Conservation (phyloP, 2,888 invertebrate genomes). For the Monopis laevigella region DNA sequence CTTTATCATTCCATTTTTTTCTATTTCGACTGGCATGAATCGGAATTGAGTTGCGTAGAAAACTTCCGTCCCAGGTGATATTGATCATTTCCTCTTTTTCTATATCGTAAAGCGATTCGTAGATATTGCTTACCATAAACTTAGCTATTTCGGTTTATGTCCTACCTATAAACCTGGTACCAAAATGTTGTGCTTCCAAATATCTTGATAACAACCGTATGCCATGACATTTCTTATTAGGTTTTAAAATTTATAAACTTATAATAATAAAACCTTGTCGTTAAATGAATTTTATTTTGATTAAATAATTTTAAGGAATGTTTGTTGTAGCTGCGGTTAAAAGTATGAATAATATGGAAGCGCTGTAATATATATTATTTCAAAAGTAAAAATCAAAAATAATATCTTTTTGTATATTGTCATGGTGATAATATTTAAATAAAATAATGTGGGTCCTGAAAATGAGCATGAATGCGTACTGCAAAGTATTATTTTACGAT, state of each 20-base stretch:
- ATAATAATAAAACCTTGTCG: not conserved
- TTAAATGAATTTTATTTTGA: not conserved
- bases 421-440: too few relatives aligned
- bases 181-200: too few relatives aligned
- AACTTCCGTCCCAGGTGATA: not conserved
- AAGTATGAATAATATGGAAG: too few relatives aligned
- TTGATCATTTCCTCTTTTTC: constrained; percentile 6
- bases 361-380: too few relatives aligned
- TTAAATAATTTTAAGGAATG: not conserved
- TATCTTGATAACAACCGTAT: too few relatives aligned
- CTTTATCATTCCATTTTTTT: too few relatives aligned
- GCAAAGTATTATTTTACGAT: too few relatives aligned
- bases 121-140: constrained; percentile 6
- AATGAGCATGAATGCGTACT: too few relatives aligned
- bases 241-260: not conserved
- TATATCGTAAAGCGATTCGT: constrained; percentile 5
- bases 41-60: not conserved
- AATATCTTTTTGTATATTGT: too few relatives aligned
- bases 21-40: not conserved
- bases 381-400: too few relatives aligned
- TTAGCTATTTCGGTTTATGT: constrained; percentile 5
- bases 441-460: too few relatives aligned
- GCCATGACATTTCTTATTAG: not conserved
- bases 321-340: not conserved
- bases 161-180: not conserved